Evolutionary conservation across 2,888 invertebrate species (phyloP).

Genomic region (Harpalus rubripes): DNA sequence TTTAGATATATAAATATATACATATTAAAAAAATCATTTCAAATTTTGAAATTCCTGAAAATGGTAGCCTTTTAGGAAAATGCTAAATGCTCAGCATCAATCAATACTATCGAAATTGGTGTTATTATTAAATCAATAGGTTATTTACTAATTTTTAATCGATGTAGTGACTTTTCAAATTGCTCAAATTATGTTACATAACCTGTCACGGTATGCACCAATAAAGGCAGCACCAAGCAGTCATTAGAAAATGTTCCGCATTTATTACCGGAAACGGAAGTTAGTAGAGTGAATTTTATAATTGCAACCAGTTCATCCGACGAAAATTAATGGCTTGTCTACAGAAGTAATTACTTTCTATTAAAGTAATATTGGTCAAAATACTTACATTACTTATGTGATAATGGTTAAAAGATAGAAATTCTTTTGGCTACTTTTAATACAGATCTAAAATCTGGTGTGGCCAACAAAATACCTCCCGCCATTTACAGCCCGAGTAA

Average conservation of each 20-base stretch:
- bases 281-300: slow-evolving; percentile 33
- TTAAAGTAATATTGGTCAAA: neutral
- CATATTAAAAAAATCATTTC: neutral
- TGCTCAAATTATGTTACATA: slow-evolving; percentile 8
- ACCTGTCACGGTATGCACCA: slow-evolving; percentile 7
- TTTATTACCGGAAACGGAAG: slow-evolving; percentile 37
- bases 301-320: slow-evolving; percentile 11
- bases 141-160: neutral
- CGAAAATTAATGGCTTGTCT: slow-evolving; percentile 17
- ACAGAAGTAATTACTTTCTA: neutral
- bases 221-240: neutral
- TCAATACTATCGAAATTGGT: neutral
- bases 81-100: neutral
- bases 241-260: slow-evolving; percentile 34
- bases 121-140: neutral
- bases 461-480: no score
- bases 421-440: no score
- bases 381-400: neutral
- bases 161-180: neutral
- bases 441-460: no score
- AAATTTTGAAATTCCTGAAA: no score
- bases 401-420: no score
- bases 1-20: slow-evolving; percentile 9
- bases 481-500: no score
- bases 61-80: neutral